phyloP scores from a whole-genome alignment of 2,888 invertebrate genomes.

The Limnephilus marmoratus region DNA sequence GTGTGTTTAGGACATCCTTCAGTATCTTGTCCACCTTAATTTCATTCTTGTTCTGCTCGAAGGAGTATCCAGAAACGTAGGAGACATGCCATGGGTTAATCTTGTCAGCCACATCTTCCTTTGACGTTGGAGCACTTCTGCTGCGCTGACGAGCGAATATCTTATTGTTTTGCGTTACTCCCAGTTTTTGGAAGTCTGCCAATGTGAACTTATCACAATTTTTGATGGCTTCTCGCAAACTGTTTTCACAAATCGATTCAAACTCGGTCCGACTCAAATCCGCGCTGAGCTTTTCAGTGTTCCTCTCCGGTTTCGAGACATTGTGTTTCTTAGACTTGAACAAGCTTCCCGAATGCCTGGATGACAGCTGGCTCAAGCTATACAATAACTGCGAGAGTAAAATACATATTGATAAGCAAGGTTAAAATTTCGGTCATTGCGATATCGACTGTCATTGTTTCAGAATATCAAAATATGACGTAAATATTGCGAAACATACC shows the following conservation, averaged over 20 bases:
- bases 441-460: constrained; percentile 52
- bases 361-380: constrained; percentile 76
- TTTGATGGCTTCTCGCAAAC: constrained; percentile 72
- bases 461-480: constrained; percentile 50
- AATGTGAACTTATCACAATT: constrained; percentile 72
- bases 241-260: constrained; percentile 73
- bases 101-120: constrained; percentile 36
- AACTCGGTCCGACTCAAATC: constrained; percentile 55
- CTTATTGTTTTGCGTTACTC: constrained; percentile 32
- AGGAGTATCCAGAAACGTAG: constrained; percentile 69
- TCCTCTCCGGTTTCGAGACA: constrained; percentile 72
- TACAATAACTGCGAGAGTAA: constrained; percentile 75
- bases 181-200: constrained; percentile 56
- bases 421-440: constrained; percentile 56
- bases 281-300: constrained; percentile 69
- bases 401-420: constrained; percentile 50
- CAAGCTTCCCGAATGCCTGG: constrained; percentile 72
- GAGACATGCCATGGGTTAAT: constrained; percentile 70
- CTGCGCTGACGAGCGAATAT: constrained; percentile 38
- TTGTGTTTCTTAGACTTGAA: constrained; percentile 75
- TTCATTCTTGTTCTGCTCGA: constrained; percentile 69
- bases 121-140: constrained; percentile 30
- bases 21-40: constrained; percentile 50
- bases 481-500: constrained; percentile 69
- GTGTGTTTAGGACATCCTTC: constrained; percentile 50